Base-by-base conservation (phyloP, 1,140 invertebrate genomes). In the Anagrus nilaparvatae region DNA sequence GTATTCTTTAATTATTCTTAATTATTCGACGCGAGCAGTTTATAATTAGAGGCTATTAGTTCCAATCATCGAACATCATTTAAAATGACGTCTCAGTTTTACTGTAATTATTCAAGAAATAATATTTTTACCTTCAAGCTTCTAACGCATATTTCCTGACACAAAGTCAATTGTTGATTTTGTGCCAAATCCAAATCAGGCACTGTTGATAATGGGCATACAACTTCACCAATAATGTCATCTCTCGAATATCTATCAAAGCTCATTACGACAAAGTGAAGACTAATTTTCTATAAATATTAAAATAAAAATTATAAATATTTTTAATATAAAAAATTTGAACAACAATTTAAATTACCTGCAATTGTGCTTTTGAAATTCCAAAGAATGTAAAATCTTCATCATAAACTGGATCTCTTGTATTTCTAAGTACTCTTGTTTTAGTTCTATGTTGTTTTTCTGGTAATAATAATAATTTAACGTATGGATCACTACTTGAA, bases 311-410 rank as follows among this genome's bases (percentile, higher is more conserved):
- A 44, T 39, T 39, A 10, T 13, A 16, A 29, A 28, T 1, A 18
- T 17, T 39, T 17, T 7, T 39, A 17, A 16, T 30, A 31, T 29
- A 21, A 31, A 1, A 19, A 20, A 28, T 40, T 13, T 3, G 16
- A 7, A 18, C 20, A 24, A 12, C 13, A 9, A 19, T 12, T 12
- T 27, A 6, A 34, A 47, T 47, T 56, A 76, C 76, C 66, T 74
- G 69, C 4, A 96, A 68, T 60, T 93, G 88, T 52, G 82, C 80
- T 36, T 81, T 77, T 24, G 78, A 82, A 46, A 96, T 81, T 21
- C 91, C 91, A 57, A 93, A 96, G 72, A 97, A 95, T 1, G 91
- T 95, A 59, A 97, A 96, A 57, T 95, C 90, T 62, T 97, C 93
- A 56, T 97, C 90, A 63, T 95, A 97, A 6, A 92, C 79, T 0